phyloP scores from a whole-genome alignment of 2,797 vertebrate genomes.

The Pampus argenteus region DNA sequence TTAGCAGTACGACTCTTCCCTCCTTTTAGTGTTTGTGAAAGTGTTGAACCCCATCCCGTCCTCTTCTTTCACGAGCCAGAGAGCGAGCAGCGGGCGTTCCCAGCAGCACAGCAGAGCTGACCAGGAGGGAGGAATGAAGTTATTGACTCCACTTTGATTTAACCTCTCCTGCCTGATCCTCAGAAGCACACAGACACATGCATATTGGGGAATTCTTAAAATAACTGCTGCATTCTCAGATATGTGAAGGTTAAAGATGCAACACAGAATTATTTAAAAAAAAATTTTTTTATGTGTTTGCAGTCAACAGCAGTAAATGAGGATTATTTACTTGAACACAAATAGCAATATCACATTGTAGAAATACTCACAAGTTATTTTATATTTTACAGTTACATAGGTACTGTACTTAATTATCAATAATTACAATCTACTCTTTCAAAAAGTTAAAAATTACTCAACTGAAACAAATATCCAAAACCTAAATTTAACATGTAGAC shows the following conservation, averaged over 20 bases:
- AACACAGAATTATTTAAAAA: no score
- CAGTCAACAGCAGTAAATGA: conserved; percentile 3
- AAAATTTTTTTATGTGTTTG: no score
- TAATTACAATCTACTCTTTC: background rate
- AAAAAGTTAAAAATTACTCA: background rate
- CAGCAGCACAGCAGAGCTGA: conserved; percentile 64
- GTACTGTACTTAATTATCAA: background rate
- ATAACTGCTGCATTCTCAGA: conserved; percentile 42
- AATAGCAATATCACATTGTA: background rate
- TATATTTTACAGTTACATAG: background rate
- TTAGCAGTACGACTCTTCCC: conserved; percentile 69
- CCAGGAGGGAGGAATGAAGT: conserved; percentile 70
- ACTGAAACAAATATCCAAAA: no score
- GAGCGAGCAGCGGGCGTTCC: conserved; percentile 70
- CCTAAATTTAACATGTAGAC: no score
- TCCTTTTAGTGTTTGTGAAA: conserved; percentile 70
- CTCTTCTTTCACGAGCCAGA: conserved; percentile 61
- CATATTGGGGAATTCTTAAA: conserved; percentile 65
- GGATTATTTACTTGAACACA: conserved; percentile 1
- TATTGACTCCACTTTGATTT: conserved; percentile 82
- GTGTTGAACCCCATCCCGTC: conserved; percentile 72
- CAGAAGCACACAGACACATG: conserved; percentile 60
- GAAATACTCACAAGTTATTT: conserved; percentile 8
- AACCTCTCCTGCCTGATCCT: conserved; percentile 74
- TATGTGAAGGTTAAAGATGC: conserved; percentile 18